Evolutionary conservation across 2,888 invertebrate species (phyloP).

Genomic region (Thymelicus sylvestris): DNA sequence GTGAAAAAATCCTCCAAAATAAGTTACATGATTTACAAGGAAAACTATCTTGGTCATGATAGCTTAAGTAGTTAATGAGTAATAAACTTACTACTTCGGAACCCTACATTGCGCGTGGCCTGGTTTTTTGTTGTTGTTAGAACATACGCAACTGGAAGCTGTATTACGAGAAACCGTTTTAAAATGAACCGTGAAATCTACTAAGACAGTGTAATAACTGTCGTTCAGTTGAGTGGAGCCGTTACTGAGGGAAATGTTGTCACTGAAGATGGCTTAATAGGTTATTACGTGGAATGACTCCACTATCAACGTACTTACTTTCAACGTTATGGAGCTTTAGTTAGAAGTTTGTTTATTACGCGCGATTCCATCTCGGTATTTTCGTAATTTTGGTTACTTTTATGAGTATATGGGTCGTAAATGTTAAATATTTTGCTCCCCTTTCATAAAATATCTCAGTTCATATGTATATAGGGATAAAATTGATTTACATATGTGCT

Average conservation of each 20-base stretch:
- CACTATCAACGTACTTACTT: constrained; percentile 1
- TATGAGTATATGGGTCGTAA: not conserved
- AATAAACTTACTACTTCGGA: no score
- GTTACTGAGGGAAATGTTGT: constrained; percentile 1
- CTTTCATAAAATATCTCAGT: no score
- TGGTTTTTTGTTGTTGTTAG: no score
- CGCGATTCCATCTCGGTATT: not conserved
- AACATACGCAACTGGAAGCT: no score
- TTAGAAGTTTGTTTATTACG: constrained; percentile 6
- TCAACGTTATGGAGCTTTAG: not conserved
- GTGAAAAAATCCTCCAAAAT: no score
- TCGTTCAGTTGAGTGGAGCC: constrained; percentile 1
- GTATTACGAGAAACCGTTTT: not conserved
- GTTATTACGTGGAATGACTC: not conserved
- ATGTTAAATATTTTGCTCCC: no score
- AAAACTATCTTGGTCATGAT: no score
- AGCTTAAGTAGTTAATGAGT: no score
- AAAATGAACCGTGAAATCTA: not conserved
- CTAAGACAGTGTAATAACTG: not conserved
- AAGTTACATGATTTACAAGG: no score
- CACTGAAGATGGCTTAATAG: constrained; percentile 6
- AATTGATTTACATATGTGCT: no score
- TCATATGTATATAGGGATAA: no score
- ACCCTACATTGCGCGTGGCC: no score
- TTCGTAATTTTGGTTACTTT: not conserved